Base-by-base conservation (phyloP, 2,888 invertebrate genomes). In the Clistopyga incitator region DNA sequence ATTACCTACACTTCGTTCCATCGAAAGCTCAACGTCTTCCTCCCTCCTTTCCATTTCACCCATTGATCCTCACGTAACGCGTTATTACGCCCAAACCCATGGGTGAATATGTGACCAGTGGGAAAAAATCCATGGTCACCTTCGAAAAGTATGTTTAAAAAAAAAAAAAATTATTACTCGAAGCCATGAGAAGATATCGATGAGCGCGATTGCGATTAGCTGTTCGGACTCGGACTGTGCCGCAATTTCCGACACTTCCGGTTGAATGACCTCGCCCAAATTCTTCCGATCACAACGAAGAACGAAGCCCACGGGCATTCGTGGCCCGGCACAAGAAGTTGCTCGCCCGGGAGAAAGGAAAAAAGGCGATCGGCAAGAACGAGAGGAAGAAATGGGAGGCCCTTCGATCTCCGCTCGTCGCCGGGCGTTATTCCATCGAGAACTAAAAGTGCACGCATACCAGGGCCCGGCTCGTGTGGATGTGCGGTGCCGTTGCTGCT, bases 371-470 rank as follows among this genome's bases (percentile, higher is more conserved):
- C 77, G 47, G 52, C 52, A 70, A 34, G 52, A 78, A 54, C 42
- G 71, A 64, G 68, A 38, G 65, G 74, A 76, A 42, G 78, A 79
- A 65, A 54, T 56, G 74, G 52, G 70, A 45, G 75, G 64, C 72
- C 71, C 67, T 72, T 45, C 38, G 45, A 45, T 45, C 47, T 47
- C n/a, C n/a, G n/a, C n/a, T n/a, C 64, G 38, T 42, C 64, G 64
- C 42, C 38, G 61, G 11, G 61, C 38, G 34, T 90, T 90, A 88
- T 90, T 90, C 89, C 90, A 88, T 88, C 87, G 89, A 54, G 79
- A 76, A 70, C 68, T 50, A 76, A 67, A 45, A 82, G 54, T 75
- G 61, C 78, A 82, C 87, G 42, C 50, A 71, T 61, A 68, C 72
- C 13, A 42, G 20, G 64, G 75, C 38, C 50, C 11, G 47, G 47